Base-by-base conservation (phyloP, 2,797 vertebrate genomes). In the Micromesistius poutassou region DNA sequence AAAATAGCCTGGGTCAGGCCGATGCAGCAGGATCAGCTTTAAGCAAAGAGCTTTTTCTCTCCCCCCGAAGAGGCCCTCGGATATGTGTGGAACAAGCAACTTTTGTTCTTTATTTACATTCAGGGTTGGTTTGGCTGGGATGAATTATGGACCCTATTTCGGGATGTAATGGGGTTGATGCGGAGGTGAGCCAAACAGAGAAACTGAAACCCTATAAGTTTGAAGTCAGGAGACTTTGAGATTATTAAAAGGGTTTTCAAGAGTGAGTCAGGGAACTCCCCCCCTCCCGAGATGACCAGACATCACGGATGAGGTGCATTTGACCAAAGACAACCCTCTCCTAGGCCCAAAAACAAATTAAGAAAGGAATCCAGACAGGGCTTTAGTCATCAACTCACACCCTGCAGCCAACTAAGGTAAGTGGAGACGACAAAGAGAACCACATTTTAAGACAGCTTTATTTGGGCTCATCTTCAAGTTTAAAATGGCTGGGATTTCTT, bases 71-170 rank as follows among this genome's bases (percentile, higher is more conserved):
- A 89, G 87, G 86, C 89, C 87, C 87, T 79, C 78, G 74, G 86
- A 91, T 89, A 90, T 77, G 82, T 82, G 85, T 73, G 77, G 88
- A 93, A 93, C 89, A 94, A 86, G 87, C 79, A 80, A 91, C 87
- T 89, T 92, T 92, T 91, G 90, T 91, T 94, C 91, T 84, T 85
- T 89, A 88, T 93, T 93, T 93, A 93, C 91, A 91, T 92, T 93
- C 91, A 92, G 86, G 86, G 76, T 74, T 77, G 81, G 86, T 87
- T 86, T 87, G 86, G 79, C 87, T 80, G 77, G 90, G 84, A 91
- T 91, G 87, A 91, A 90, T 93, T 93, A 91, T 91, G 77, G 84
- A 86, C 83, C 83, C 85, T 88, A 85, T 90, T 94, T 92, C 8
- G 87, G 89, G 88, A 89, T 81, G 86, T 84, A 89, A 78, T 77